Base-by-base conservation (phyloP, 2,888 invertebrate species). In the Pyrrhia umbra region DNA sequence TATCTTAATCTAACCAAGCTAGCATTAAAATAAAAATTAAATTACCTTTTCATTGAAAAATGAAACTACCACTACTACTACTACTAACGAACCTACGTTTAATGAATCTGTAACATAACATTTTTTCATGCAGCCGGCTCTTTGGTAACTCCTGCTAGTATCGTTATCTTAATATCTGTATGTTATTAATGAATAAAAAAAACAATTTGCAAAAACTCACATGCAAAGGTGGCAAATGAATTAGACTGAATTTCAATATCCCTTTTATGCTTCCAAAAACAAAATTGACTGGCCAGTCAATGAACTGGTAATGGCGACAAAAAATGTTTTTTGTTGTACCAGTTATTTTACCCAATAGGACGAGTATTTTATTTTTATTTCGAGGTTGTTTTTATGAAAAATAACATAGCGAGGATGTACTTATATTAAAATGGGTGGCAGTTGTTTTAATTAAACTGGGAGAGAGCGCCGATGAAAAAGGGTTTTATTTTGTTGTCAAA, bases 361-460 rank as follows among this genome's bases (percentile, higher is more conserved):
- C 18, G 9, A 46, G 54, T 56, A 63, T 52, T 34, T 34, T 34
- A 54, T 56, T 71, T 70, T 52, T 54, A 59, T 52, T 57, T 52
- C 40, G 15, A 25, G 23, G 49, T 40, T 37, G 51, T 30, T 15
- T 37, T 54, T 46, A 68, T 58, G 47, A 59, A 69, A 75, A 73
- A 76, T 68, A 73, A 63, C 57, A 64, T 68, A 70, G 64, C 55
- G 68, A 66, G 70, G 59, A 75, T 77, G 13, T 34, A n/a, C 34
- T 34, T 34, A 34, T 68, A 73, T 75, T 74, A 78, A 82, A 83
- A 85, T 81, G 79, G 75, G 69, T 63, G 66, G 65, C 83, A 76
- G 79, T 83, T 80, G 81, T 83, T 81, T 88, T 86, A 86, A 89
- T 89, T 89, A 88, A 87, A 80, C 80, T 79, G 58, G 73, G 73